Evolutionary conservation across 2,113 vertebrate genomes (phyloP), one percentile per base, ranked within the genome.

Genomic region (Aleadryas rufinucha): DNA sequence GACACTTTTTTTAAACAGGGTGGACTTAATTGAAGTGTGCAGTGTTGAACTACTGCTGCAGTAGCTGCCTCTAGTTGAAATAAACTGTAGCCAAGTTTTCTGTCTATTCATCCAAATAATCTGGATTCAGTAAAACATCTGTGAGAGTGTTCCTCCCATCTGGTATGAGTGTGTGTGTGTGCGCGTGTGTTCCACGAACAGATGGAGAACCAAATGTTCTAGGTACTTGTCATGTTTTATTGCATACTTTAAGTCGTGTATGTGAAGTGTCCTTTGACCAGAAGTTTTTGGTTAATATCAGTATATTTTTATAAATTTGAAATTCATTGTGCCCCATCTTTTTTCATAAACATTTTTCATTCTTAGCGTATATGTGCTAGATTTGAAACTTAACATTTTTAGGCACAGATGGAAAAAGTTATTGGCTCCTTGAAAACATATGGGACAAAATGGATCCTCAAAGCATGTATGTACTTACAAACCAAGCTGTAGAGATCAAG

Each of bases 401-500:
- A 97, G 97, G 97, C 97, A 98, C 97, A 98, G 96, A 96, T 97
- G 97, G 96, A 97, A 98, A 96, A 94, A 97, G 91, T 96, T 96
- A 95, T 90, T 97, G 98, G 98, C 97, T 98, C 93, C 96, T 97
- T 95, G 93, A 97, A 98, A 98, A 97, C 57, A 91, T 87, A 87
- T 92, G 94, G 91, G 97, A 97, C 94, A 97, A 96, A 97, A 94
- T 72, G 93, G 97, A 97, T 96, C 96, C 97, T 97, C 98, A 97
- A 97, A 98, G 98, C 97, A 95, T 97, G 97, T 96, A 61, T 96
- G 97, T 98, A 97, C 95, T 98, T 97, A 97, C 82, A 98, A 98
- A 98, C 98, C 98, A 98, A 98, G 98, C 98, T 98, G 98, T 98
- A 98, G 98, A 98, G 98, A 98, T 98, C 98, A 96, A 96, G 97